Evolutionary conservation across 2,797 vertebrate species (phyloP), one percentile per base, ranked within the genome.

Genomic region (Cyprinella venusta): DNA sequence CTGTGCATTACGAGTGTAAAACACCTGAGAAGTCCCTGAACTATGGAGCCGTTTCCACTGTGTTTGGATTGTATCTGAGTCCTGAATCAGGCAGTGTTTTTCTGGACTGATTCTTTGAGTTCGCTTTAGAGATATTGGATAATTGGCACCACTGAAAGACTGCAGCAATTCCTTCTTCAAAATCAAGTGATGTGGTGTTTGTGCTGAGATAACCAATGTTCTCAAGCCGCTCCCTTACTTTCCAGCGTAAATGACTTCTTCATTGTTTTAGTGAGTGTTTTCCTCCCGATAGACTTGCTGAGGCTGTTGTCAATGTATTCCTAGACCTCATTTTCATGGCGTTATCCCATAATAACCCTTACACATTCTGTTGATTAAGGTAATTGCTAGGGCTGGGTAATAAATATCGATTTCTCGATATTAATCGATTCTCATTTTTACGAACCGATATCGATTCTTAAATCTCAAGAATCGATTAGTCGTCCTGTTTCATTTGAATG

Each of bases 221-320:
- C 67, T 84, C 33, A 56, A 87, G 50, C 80, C 74, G 76, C 81
- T 89, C 50, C 81, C 82, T 24, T 65, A 76, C 65, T 86, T 83
- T 88, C 67, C 83, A n/a, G 75, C 82, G 80, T 79, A 81, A 85
- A 85, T 85, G 61, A 84, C 68, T 83, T 87, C 56, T 72, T 45
- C 36, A 30, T 64, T 70, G 42, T 79, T 82, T 86, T 19, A 64
- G 24, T 52, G 54, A 54, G 59, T 54, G 26, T 80, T 69, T 52
- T 52, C 24, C 56, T 79, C 75, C 65, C 75, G 77, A 65, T 65
- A 85, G 82, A 7, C 52, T 61, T 74, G 18, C 69, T 76, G 38
- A 69, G 67, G 80, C 65, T 83, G 16, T 81, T 78, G 71, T 81
- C 69, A 79, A 63, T 77, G 21, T 67, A 79, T 80, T 75, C 67